Conservation (phyloP, 2,113 vertebrate genomes). For the Piprites chloris region DNA sequence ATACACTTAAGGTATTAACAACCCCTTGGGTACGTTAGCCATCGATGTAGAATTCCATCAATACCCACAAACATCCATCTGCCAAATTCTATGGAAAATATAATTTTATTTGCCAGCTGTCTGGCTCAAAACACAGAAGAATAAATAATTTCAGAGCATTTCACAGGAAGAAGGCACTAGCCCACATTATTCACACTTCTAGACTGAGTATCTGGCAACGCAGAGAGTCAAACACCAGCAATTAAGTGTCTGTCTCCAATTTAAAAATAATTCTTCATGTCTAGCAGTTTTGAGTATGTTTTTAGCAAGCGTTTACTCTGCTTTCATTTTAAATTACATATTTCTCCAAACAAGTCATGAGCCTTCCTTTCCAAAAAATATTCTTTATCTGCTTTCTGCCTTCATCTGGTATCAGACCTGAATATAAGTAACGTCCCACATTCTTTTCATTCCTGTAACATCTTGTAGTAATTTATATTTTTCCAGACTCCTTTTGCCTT, state of each 20-base stretch:
- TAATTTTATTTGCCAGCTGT: conserved; percentile 31
- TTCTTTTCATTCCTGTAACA: not conserved
- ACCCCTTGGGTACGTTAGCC: not conserved
- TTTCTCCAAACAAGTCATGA: not conserved
- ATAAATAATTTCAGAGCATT: conserved; percentile 6
- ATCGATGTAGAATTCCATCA: not conserved
- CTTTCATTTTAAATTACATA: conserved; percentile 32
- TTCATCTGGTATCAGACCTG: conserved; percentile 1
- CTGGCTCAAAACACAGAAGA: conserved; percentile 25
- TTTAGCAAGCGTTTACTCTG: conserved; percentile 18
- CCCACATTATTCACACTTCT: conserved; percentile 33
- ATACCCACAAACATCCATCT: not conserved
- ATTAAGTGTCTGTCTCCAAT: conserved; percentile 54
- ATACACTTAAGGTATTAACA: not conserved
- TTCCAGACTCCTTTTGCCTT: not conserved
- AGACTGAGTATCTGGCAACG: conserved; percentile 17
- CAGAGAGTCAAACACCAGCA: conserved; percentile 17
- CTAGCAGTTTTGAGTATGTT: conserved; percentile 16
- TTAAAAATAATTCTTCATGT: conserved; percentile 49
- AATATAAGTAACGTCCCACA: not conserved
- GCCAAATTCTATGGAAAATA: conserved; percentile 12
- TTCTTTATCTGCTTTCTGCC: not conserved
- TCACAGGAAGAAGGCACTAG: conserved; percentile 1
- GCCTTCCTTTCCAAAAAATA: not conserved
- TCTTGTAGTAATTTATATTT: not conserved